These are phyloP conservation scores for Centroberyx gerrardi DNA, from an alignment of 2,797 vertebrate genomes.

Conservation along the genomic window DNA sequence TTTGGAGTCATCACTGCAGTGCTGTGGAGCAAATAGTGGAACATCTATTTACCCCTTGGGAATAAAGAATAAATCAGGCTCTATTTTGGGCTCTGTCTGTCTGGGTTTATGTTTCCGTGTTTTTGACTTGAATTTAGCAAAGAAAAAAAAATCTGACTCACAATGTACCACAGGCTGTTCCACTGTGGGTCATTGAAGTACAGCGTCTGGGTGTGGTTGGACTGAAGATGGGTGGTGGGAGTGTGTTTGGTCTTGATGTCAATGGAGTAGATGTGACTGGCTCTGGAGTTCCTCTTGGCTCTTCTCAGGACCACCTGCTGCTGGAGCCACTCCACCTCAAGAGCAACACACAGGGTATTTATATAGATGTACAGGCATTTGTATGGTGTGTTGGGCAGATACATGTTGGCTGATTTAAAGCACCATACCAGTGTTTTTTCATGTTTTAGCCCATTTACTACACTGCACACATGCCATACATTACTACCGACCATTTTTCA, in stretches of 20 bases:
- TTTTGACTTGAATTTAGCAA: conserved; percentile 50
- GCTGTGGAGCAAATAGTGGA: conserved; percentile 80
- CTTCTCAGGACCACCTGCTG: conserved; percentile 93
- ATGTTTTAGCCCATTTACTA: too few relatives aligned
- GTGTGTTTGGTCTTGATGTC: conserved; percentile 41
- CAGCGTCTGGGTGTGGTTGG: conserved; percentile 69
- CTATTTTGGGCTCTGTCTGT: conserved; percentile 57
- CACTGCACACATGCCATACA: too few relatives aligned
- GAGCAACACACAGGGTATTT: conserved; percentile 19
- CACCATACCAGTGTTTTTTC: too few relatives aligned
- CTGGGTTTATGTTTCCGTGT: conserved; percentile 46
- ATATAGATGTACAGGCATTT: background rate
- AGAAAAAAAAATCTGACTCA: conserved; percentile 81
- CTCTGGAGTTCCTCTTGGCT: conserved; percentile 89
- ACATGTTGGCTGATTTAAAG: background rate
- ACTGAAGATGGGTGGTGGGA: conserved; percentile 4
- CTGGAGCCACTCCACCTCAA: conserved; percentile 96
- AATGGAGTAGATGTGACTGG: conserved; percentile 40
- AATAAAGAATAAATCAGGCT: conserved; percentile 53
- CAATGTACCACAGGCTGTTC: conserved; percentile 94
- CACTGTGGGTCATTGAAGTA: conserved; percentile 90
- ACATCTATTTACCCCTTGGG: conserved; percentile 51
- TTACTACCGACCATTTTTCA: too few relatives aligned
- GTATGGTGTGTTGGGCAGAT: background rate
- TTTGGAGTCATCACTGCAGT: conserved; percentile 88